Evolutionary conservation across 2,888 invertebrate genomes (phyloP).

Genomic region (Thymelicus lineola): DNA sequence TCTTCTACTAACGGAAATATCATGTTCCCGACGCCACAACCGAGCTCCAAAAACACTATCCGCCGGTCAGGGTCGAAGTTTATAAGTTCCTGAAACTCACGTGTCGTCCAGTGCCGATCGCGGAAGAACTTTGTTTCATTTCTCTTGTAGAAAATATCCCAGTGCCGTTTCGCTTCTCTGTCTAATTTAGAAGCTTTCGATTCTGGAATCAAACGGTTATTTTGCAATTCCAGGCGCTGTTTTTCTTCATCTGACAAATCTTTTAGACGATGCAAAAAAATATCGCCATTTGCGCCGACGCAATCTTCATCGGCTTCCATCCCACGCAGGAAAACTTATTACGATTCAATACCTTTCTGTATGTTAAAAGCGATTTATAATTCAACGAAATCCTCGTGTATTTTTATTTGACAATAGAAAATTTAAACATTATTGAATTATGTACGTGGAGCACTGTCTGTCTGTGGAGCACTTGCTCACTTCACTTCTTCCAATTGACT

Average conservation of each 20-base stretch:
- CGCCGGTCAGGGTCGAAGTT: slow-evolving; percentile 81
- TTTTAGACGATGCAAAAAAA: slow-evolving; percentile 76
- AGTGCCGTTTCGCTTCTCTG: slow-evolving; percentile 93
- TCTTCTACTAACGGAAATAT: slow-evolving; percentile 95
- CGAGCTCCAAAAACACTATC: slow-evolving; percentile 91
- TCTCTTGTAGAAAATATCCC: slow-evolving; percentile 98
- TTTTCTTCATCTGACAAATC: slow-evolving; percentile 86
- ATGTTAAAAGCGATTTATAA: not conserved
- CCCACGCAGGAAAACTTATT: slow-evolving; percentile 41
- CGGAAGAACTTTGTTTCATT: slow-evolving; percentile 97
- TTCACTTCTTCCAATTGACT: too few relatives aligned
- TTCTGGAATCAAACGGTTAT: slow-evolving; percentile 84
- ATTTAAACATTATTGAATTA: slow-evolving; percentile 39
- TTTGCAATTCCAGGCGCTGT: slow-evolving; percentile 87
- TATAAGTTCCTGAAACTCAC: slow-evolving; percentile 95
- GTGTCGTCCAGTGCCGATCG: slow-evolving; percentile 98
- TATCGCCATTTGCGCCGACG: slow-evolving; percentile 54
- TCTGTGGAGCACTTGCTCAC: too few relatives aligned
- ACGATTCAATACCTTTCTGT: not conserved
- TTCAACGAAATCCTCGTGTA: slow-evolving; percentile 35
- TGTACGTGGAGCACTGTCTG: slow-evolving; percentile 37
- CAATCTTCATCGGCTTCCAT: slow-evolving; percentile 70
- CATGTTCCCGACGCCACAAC: slow-evolving; percentile 99
- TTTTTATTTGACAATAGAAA: slow-evolving; percentile 41
- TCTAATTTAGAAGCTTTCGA: slow-evolving; percentile 92